Evolutionary conservation across 2,888 invertebrate species (phyloP).

Genomic region (Candidula unifasciata): DNA sequence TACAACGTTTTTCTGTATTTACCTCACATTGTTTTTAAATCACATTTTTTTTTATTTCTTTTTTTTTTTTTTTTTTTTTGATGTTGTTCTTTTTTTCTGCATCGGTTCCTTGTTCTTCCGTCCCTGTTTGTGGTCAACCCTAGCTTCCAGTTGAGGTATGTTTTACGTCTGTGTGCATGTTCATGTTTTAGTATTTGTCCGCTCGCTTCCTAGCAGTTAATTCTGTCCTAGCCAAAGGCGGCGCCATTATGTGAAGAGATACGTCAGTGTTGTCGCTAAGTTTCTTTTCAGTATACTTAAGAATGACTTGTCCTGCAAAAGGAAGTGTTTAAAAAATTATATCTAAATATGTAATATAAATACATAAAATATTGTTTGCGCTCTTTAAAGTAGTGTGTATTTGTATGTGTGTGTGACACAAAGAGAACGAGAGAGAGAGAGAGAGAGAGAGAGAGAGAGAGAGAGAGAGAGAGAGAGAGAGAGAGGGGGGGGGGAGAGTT

Average conservation of each 20-base stretch:
- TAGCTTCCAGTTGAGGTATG: conserved; percentile 32
- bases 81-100: not conserved
- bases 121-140: conserved; percentile 9
- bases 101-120: conserved; percentile 15
- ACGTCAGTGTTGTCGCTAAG: no score
- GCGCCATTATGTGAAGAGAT: no score
- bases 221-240: no score
- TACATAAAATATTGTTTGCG: no score
- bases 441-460: not conserved
- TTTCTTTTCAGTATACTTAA: no score
- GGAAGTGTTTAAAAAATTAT: no score
- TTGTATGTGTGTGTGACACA: no score
- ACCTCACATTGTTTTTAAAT: not conserved
- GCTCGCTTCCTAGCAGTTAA: no score
- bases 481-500: not conserved
- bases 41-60: not conserved
- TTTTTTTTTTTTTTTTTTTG: not conserved
- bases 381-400: no score
- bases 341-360: no score
- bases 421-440: not conserved
- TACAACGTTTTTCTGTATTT: not conserved
- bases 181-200: not conserved
- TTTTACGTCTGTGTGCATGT: not conserved
- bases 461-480: not conserved
- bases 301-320: no score